These are phyloP conservation scores for Tachina fera DNA, from an alignment of 2,888 invertebrate genomes.

Conservation along the genomic window DNA sequence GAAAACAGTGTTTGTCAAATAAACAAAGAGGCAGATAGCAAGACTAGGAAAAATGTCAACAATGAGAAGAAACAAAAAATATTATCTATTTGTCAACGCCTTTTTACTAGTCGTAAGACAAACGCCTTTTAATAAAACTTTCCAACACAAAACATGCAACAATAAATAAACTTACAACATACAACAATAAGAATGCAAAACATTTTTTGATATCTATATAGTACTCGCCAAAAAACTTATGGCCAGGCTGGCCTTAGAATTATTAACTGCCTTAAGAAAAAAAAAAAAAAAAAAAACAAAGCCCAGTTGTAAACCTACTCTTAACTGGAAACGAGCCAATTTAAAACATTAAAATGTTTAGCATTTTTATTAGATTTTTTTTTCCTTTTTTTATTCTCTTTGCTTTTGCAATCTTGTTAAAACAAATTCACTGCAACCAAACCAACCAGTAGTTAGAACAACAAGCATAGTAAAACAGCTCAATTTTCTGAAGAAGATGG, in stretches of 20 bases:
- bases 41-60: constrained; percentile 30
- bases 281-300: constrained; percentile 27
- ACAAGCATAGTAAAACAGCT: constrained; percentile 29
- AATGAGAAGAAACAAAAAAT: constrained; percentile 44
- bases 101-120: constrained; percentile 70
- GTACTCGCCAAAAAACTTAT: constrained; percentile 57
- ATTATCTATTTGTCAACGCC: constrained; percentile 72
- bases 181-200: constrained; percentile 57
- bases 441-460: constrained; percentile 20
- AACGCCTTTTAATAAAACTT: constrained; percentile 69
- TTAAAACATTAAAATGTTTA: constrained; percentile 69
- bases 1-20: constrained; percentile 50
- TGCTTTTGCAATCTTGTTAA: background rate
- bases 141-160: constrained; percentile 58
- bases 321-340: constrained; percentile 68
- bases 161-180: constrained; percentile 49
- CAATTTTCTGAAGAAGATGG: constrained; percentile 53
- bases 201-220: constrained; percentile 22
- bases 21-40: constrained; percentile 24
- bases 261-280: constrained; percentile 48
- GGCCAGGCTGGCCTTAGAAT: constrained; percentile 62
- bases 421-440: background rate
- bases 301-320: constrained; percentile 61
- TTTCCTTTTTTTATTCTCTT: background rate
- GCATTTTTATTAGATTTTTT: constrained; percentile 62